These are phyloP conservation scores for Psilanteris sp. DNA, from an alignment of 1,140 invertebrate genomes.

Conservation along the genomic window DNA sequence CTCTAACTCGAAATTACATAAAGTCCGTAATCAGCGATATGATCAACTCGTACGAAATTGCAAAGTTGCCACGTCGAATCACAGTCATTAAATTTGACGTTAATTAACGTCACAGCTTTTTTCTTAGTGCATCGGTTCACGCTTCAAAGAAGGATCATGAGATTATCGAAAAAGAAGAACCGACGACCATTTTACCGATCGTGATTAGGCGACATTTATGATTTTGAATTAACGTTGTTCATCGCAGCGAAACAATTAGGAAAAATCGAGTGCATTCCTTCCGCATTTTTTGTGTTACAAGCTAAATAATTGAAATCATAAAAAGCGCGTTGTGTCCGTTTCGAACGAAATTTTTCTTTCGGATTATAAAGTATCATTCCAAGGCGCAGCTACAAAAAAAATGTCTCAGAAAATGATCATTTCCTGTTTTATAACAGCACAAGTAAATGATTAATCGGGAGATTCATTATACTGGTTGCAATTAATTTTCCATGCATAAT, in stretches of 20 bases:
- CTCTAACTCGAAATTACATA: constrained; percentile 10
- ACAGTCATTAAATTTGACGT: no score
- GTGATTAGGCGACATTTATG: constrained; percentile 43
- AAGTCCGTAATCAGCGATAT: constrained; percentile 8
- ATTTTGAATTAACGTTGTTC: constrained; percentile 32
- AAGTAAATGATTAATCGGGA: constrained; percentile 47
- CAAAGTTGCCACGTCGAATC: no score
- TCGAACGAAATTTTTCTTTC: constrained; percentile 17
- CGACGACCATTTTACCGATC: constrained; percentile 13
- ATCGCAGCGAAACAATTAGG: constrained; percentile 51
- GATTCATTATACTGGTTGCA: constrained; percentile 10
- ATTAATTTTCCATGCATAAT: constrained; percentile 48
- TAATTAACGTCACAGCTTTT: background rate
- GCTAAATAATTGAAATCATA: background rate
- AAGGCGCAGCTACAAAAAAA: constrained; percentile 18
- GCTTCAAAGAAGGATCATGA: constrained; percentile 1
- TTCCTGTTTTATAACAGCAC: constrained; percentile 56
- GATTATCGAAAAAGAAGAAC: constrained; percentile 4
- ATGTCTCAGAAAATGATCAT: constrained; percentile 22
- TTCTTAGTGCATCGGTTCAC: background rate
- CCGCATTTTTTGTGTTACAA: constrained; percentile 47
- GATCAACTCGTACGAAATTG: background rate
- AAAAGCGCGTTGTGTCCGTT: constrained; percentile 8
- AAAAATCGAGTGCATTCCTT: constrained; percentile 31
- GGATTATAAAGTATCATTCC: constrained; percentile 42